These are phyloP conservation scores for Tetranychus cinnabarinus DNA, from an alignment of 1,140 invertebrate species.

Conservation along the genomic window DNA sequence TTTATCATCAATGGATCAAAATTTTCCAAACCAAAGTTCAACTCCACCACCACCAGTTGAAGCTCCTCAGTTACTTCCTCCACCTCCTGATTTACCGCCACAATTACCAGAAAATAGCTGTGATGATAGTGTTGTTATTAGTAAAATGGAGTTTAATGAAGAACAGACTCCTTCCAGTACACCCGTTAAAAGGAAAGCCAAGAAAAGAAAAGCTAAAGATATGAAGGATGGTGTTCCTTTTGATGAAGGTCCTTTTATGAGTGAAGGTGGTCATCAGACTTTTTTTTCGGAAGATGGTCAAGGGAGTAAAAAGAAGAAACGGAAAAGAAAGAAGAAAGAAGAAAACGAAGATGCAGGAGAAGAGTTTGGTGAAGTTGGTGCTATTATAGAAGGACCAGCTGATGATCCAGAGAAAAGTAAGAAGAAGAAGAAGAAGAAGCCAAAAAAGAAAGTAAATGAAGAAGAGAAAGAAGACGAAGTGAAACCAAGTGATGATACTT, in stretches of 20 bases:
- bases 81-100: not conserved
- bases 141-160: not conserved
- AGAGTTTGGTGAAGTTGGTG: conserved; percentile 6
- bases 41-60: not conserved
- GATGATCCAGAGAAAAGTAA: conserved; percentile 6
- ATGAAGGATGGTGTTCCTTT: not conserved
- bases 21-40: not conserved
- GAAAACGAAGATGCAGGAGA: conserved; percentile 2
- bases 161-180: not conserved
- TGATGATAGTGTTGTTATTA: not conserved
- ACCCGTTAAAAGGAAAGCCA: not conserved
- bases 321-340: conserved; percentile 4
- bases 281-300: not conserved
- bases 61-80: not conserved
- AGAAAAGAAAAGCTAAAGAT: not conserved
- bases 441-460: conserved; percentile 3
- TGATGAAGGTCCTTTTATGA: not conserved
- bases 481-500: not conserved
- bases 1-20: not conserved
- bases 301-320: not conserved
- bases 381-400: not conserved
- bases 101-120: too few relatives aligned
- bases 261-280: not conserved
- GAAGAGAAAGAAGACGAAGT: conserved; percentile 4
- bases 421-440: conserved; percentile 9